Evolutionary conservation across 2,797 vertebrate species (phyloP).

Genomic region (Lates japonicus): DNA sequence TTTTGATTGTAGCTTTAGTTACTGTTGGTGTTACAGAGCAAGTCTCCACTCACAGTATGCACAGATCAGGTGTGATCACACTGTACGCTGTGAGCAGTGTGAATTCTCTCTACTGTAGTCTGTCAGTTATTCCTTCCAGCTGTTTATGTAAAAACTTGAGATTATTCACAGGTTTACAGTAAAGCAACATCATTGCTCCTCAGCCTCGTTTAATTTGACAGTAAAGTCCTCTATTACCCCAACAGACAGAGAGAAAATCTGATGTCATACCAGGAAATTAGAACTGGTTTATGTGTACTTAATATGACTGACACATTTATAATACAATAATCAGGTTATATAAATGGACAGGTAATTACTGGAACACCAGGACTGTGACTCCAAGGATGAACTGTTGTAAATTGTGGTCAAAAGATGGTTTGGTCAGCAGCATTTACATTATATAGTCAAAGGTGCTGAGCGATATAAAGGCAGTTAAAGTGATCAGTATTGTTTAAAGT

Average conservation of each 20-base stretch:
- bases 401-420: background rate
- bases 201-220: background rate
- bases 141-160: background rate
- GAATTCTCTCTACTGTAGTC: background rate
- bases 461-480: background rate
- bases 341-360: slow-evolving; percentile 7
- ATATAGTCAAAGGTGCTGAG: background rate
- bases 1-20: slow-evolving; percentile 49
- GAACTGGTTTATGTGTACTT: slow-evolving; percentile 8
- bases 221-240: background rate
- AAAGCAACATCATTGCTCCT: background rate
- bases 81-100: background rate
- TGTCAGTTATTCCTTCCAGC: background rate
- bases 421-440: background rate
- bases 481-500: background rate
- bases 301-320: slow-evolving; percentile 12
- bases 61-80: background rate
- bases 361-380: background rate
- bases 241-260: background rate
- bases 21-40: background rate
- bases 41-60: background rate
- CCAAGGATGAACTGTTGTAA: background rate
- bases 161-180: background rate
- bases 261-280: slow-evolving; percentile 10
- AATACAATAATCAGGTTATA: background rate